Evolutionary conservation across 2,113 vertebrate genomes (phyloP), one percentile per base, ranked within the genome.

Genomic region (Oryzias curvinotus): DNA sequence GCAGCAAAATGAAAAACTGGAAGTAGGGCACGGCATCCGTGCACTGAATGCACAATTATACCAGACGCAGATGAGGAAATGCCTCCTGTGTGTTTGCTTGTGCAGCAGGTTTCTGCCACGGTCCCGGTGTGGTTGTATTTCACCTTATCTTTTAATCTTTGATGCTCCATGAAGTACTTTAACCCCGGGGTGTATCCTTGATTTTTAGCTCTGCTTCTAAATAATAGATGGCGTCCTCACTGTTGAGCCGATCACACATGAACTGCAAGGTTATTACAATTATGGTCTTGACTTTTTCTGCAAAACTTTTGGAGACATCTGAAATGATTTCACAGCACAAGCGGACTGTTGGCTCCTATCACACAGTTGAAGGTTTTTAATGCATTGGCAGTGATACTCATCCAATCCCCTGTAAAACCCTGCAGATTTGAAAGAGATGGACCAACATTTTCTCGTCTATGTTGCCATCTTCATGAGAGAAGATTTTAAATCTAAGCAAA

Each of bases 1-100:
- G 53, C 23, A 30, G 26, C 1, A 16, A 50, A 66, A 57, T 41
- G 57, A 62, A 54, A 44, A 71, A 47, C 45, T 16, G 48, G 5
- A 64, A 47, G 60, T 14, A 4, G 8, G 25, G 18, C 5, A 26
- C 12, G 0, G 4, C 26, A 21, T 19, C 48, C n/a, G 19, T 19
- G 54, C 30, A 4, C 14, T 48, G 23, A 51, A 14, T 76, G 46
- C 7, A n/a, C 3, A 28, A 54, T 49, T 42, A 63, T 10, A 36
- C 8, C 2, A 36, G 30, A 10, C 36, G 8, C 36, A 36, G 36
- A 36, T 3, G 36, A 36, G 36, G 36, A 36, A 36, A 36, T 36
- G 36, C 36, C 12, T 3, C 3, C 36, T 36, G 36, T 36, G 36
- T 36, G 36, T 12, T 36, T 36, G 36, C 36, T 36, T 36, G 36